phyloP scores from a whole-genome alignment of 2,113 vertebrate species.

The Bos javanicus region DNA sequence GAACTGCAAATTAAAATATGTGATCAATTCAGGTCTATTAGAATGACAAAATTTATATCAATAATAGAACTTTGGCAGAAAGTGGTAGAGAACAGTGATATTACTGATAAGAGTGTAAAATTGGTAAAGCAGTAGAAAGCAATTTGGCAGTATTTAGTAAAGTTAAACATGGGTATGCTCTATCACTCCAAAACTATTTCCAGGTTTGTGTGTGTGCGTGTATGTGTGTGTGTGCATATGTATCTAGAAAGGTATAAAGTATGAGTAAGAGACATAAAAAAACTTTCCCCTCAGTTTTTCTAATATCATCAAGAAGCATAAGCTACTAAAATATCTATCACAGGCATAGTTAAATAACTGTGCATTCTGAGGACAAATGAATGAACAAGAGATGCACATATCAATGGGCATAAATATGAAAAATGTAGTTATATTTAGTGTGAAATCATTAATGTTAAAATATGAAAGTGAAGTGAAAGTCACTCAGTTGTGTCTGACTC shows the following conservation, averaged over 20 bases:
- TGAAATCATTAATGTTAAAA: not conserved
- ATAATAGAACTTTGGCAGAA: not conserved
- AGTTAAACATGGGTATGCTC: not conserved
- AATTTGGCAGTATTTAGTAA: not conserved
- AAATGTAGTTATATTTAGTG: not conserved
- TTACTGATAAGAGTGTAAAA: not conserved
- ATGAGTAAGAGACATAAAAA: not conserved
- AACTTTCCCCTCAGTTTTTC: not conserved
- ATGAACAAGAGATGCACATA: not conserved
- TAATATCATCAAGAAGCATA: not conserved
- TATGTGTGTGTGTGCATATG: rapidly evolving
- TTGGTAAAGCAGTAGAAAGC: not conserved
- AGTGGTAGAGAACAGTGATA: not conserved
- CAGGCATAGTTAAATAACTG: not conserved
- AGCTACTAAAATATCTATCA: not conserved
- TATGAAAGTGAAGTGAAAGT: not conserved
- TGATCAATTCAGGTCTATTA: not conserved
- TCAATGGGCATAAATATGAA: not conserved
- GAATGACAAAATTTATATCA: not conserved
- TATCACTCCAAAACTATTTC: not conserved
- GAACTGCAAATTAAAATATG: constrained; percentile 5
- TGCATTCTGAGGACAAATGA: not conserved
- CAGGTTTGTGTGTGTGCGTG: not conserved
- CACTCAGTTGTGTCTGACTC: not conserved
- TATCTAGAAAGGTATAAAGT: not conserved